Evolutionary conservation across 2,888 invertebrate genomes (phyloP).

Genomic region (Dolichopus griseipennis): DNA sequence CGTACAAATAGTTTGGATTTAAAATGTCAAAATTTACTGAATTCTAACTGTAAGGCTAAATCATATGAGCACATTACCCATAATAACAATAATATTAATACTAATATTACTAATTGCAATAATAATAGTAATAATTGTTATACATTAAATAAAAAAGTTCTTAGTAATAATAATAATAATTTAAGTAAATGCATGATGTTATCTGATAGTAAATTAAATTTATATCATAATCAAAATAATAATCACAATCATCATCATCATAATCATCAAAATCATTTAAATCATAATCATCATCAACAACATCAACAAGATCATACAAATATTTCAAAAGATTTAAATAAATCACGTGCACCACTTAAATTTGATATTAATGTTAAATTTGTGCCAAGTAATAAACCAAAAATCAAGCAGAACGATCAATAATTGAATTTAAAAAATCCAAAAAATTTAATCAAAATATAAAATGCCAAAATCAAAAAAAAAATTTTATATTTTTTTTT

Average conservation of each 20-base stretch:
- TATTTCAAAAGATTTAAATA: neutral
- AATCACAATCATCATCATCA: slow-evolving; percentile 1
- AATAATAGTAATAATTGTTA: neutral
- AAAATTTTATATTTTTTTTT: slow-evolving; percentile 15
- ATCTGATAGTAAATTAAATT: neutral
- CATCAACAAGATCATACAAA: slow-evolving; percentile 21
- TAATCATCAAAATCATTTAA: slow-evolving; percentile 18
- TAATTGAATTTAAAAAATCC: slow-evolving; percentile 15
- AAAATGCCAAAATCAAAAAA: slow-evolving; percentile 14
- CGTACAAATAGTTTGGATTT: slow-evolving; percentile 6
- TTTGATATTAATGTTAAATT: slow-evolving; percentile 69
- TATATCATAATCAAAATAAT: neutral
- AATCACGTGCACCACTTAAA: slow-evolving; percentile 50
- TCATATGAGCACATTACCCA: neutral
- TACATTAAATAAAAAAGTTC: neutral
- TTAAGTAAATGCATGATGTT: slow-evolving; percentile 6
- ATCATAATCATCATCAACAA: slow-evolving; percentile 25
- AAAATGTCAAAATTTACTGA: slow-evolving; percentile 3
- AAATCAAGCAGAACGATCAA: slow-evolving; percentile 25
- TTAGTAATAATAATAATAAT: slow-evolving; percentile 5
- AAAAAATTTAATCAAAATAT: neutral
- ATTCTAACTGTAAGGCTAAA: slow-evolving; percentile 7
- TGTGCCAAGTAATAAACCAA: slow-evolving; percentile 49
- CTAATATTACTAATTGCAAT: neutral
- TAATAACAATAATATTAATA: neutral